phyloP scores from a whole-genome alignment of 92 coral and sea anemone species.

The Anthopleura xanthogrammica region DNA sequence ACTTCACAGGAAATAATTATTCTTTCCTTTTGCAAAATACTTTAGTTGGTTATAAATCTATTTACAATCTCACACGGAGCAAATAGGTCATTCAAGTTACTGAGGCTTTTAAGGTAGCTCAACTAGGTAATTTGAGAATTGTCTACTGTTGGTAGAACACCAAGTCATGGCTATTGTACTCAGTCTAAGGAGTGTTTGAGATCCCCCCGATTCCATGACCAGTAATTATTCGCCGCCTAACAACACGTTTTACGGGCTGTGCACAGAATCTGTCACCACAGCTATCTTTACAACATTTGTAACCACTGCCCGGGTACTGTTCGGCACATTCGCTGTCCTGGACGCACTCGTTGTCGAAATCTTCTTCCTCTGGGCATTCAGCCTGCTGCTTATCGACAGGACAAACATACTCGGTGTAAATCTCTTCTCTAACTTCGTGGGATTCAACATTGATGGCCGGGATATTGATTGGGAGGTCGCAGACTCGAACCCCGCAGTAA shows the following conservation, averaged over 20 bases:
- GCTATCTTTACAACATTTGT: background rate
- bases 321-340: background rate
- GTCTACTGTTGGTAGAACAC: too few relatives aligned
- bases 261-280: background rate
- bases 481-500: background rate
- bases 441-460: background rate
- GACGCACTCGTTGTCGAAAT: background rate
- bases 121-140: too few relatives aligned
- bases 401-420: background rate
- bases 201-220: background rate
- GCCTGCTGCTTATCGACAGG: background rate
- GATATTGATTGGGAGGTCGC: background rate
- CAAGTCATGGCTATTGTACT: too few relatives aligned
- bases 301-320: background rate
- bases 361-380: background rate
- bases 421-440: background rate
- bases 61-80: too few relatives aligned
- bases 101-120: too few relatives aligned
- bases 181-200: too few relatives aligned
- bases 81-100: too few relatives aligned
- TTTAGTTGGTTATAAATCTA: too few relatives aligned
- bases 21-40: too few relatives aligned
- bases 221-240: background rate
- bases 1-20: too few relatives aligned
- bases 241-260: background rate